Evolutionary conservation across 2,113 vertebrate species (phyloP).

Genomic region (Alethe castanea): DNA sequence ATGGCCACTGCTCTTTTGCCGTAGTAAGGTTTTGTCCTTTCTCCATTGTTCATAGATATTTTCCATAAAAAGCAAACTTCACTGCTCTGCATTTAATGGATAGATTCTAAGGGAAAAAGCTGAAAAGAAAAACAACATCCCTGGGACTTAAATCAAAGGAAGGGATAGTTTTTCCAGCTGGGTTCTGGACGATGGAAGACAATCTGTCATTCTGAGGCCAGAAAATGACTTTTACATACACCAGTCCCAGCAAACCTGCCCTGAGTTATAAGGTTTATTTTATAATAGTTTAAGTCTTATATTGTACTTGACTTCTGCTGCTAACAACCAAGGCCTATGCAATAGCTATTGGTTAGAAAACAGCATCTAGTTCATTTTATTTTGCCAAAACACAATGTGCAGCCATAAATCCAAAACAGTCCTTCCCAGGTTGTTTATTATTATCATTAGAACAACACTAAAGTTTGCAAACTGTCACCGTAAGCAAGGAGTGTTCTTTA

Average conservation of each 20-base stretch:
- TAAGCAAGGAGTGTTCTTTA: rapidly evolving
- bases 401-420: background rate
- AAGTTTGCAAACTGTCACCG: background rate
- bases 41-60: background rate
- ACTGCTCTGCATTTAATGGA: background rate
- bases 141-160: background rate
- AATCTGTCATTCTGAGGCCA: background rate
- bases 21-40: background rate
- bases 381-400: background rate
- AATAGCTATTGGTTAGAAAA: background rate
- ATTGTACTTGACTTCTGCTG: background rate
- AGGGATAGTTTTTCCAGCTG: background rate
- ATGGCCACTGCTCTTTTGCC: background rate
- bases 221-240: background rate
- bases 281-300: background rate
- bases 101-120: background rate
- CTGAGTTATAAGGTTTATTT: background rate
- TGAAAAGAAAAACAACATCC: background rate
- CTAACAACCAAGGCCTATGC: background rate
- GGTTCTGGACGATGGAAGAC: background rate
- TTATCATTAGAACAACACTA: background rate
- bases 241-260: background rate
- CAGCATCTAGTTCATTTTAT: background rate
- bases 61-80: background rate
- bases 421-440: background rate